These are phyloP conservation scores for Eilema sororculum DNA, from an alignment of 2,888 invertebrate genomes.

Conservation along the genomic window DNA sequence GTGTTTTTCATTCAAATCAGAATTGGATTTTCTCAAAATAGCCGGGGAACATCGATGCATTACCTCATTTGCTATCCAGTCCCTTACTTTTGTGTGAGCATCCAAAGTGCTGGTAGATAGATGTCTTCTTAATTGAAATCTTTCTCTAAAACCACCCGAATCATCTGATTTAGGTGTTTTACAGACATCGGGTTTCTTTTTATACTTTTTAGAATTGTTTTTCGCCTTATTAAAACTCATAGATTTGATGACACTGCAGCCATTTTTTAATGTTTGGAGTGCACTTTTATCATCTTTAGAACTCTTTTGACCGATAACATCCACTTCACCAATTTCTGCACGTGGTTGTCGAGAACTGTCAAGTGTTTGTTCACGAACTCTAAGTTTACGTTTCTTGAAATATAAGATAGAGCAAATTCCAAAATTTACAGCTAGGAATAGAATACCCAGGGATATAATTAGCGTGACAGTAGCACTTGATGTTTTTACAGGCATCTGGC, in stretches of 20 bases:
- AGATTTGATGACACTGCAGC: constrained; percentile 87
- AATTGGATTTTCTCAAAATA: constrained; percentile 86
- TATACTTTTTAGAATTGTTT: constrained; percentile 82
- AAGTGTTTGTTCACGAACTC: constrained; percentile 80
- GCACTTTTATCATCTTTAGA: constrained; percentile 80
- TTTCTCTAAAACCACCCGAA: constrained; percentile 86
- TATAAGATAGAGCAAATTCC: constrained; percentile 90
- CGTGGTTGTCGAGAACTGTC: constrained; percentile 80
- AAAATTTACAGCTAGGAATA: constrained; percentile 91
- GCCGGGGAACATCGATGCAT: constrained; percentile 91
- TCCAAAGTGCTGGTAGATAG: constrained; percentile 94
- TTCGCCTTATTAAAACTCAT: constrained; percentile 85
- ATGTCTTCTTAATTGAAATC: constrained; percentile 90
- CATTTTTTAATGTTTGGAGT: constrained; percentile 79
- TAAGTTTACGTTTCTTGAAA: constrained; percentile 88
- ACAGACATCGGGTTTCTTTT: constrained; percentile 84
- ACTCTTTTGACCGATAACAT: constrained; percentile 81
- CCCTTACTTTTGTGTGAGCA: constrained; percentile 94
- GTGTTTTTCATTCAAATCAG: constrained; percentile 71
- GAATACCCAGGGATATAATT: constrained; percentile 88
- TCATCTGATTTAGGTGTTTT: constrained; percentile 87
- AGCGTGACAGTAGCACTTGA: constrained; percentile 88
- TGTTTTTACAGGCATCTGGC: constrained; percentile 78
- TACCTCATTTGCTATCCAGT: constrained; percentile 94
- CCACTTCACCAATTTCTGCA: constrained; percentile 83